These are phyloP conservation scores for Temnothorax ravouxi DNA, from an alignment of 2,888 invertebrate species.

Conservation along the genomic window DNA sequence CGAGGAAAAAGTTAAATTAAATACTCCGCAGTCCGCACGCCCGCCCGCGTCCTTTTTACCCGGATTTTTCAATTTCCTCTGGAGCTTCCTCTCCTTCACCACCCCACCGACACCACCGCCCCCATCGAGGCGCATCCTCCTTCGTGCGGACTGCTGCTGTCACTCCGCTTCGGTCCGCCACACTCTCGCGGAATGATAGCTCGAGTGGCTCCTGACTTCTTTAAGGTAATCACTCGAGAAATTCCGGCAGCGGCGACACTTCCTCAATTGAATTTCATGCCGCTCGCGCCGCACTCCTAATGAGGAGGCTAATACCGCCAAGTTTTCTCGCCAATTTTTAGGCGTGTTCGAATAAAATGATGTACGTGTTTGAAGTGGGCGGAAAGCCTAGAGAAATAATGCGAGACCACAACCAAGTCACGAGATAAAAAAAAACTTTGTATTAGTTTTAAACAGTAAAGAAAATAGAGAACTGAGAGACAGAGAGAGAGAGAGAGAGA, in stretches of 20 bases:
- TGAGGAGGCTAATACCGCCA: conserved; percentile 13
- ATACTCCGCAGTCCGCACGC: conserved; percentile 75
- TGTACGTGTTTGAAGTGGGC: background rate
- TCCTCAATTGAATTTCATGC: conserved; percentile 70
- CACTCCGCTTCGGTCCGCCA: conserved; percentile 38
- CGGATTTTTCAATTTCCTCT: conserved; percentile 82
- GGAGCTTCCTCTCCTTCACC: conserved; percentile 63
- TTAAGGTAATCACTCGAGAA: conserved; percentile 77
- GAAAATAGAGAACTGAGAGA: background rate
- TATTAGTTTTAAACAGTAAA: background rate
- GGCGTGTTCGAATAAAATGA: background rate
- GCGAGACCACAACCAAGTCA: background rate
- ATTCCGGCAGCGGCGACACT: conserved; percentile 66
- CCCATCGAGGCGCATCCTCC: background rate
- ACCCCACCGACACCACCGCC: conserved; percentile 3
- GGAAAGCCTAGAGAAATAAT: background rate
- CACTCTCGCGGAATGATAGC: conserved; percentile 59
- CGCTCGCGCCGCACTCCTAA: conserved; percentile 22
- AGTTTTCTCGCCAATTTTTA: conserved; percentile 37
- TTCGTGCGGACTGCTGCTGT: conserved; percentile 23
- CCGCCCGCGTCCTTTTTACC: conserved; percentile 76
- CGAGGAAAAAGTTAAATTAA: conserved; percentile 82
- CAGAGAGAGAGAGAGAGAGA: background rate
- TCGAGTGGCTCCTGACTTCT: conserved; percentile 71
- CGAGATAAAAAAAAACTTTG: background rate